Evolutionary conservation across 2,888 invertebrate species (phyloP), one percentile per base, ranked within the genome.

Genomic region (Polydrusus tereticollis): DNA sequence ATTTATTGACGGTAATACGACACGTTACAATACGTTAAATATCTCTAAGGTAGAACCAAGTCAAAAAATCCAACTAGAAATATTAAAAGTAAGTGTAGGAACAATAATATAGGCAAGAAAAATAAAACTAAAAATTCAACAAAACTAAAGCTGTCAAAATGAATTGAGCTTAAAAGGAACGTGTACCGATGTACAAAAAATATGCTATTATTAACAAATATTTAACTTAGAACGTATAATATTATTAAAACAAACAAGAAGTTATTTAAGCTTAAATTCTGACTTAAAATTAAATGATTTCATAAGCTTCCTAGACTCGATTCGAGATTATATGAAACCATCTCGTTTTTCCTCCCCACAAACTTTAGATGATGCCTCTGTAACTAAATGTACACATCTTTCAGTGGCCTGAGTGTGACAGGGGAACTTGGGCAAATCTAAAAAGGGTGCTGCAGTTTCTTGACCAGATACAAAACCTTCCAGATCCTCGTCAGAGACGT

Each of bases 371-470:
- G 58, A 2, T 6, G 58, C 33, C 58, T 58, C 58, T 18, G 58
- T 58, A 18, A 58, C 58, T 20, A 58, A 18, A 6, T 38, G 3
- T 12, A 58, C 33, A 58, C 58, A 58, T 23, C 33, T 23, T 58
- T 58, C 33, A n/a, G 58, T 58, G 3, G 5, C 58, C 18, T 58
- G 58, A 12, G 58, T 58, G 58, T 58, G 58, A 12, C 58, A 58
- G 2, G 58, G 58, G 20, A 58, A 58, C 8, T 21, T 50, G 3
- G 50, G 50, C 50, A 50, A n/a, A 57, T 57, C 7, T 29, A 57
- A 18, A 36, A 52, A 23, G 3, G 8, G 45, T 7, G 57, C 29
- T 57, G 60, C 5, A 63, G 26, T 33, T 7, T 63, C 47, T n/a
- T 47, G 18, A 63, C 26, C 21, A 2, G 50, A 63, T 16, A 63